A percentile compares a stretch with the other conserved stretches of the same genome.
Conservation (phyloP, 1,140 invertebrate genomes). For the Caenorhabditis briggsae region DNA sequence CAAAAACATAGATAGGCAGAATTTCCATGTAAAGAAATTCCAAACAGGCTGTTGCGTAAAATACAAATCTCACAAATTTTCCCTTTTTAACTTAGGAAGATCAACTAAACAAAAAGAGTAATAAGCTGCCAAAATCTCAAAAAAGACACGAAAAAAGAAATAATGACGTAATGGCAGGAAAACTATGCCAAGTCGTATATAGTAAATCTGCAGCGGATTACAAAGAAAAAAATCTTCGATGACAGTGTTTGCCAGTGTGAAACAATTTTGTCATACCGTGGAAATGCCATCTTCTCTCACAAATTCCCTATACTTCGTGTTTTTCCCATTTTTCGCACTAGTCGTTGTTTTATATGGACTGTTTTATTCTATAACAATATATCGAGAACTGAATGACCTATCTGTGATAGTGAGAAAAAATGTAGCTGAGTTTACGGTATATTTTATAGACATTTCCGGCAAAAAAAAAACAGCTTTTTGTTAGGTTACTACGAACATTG, state of each 20-base stretch:
- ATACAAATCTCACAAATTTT: no score
- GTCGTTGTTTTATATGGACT: neutral
- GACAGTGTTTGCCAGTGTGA: neutral
- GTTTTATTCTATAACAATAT: neutral
- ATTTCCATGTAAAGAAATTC: no score
- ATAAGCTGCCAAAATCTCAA: no score
- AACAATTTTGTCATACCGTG: neutral
- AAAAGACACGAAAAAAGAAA: neutral
- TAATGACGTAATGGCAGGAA: neutral
- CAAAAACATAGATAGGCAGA: no score
- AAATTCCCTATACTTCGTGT: neutral
- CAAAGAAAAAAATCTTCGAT: neutral
- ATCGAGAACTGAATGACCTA: conserved; percentile 1
- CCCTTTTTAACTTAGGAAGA: no score
- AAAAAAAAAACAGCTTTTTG: neutral
- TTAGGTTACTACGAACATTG: neutral
- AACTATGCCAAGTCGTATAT: conserved; percentile 8
- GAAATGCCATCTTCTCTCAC: neutral
- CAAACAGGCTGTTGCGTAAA: no score
- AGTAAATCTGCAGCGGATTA: conserved; percentile 45
- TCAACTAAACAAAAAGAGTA: no score
- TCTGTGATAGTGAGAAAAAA: neutral
- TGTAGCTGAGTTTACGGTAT: conserved; percentile 20
- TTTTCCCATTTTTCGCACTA: neutral
- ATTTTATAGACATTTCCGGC: neutral